Evolutionary conservation across 2,888 invertebrate species (phyloP).

Genomic region (Baronia brevicornis): DNA sequence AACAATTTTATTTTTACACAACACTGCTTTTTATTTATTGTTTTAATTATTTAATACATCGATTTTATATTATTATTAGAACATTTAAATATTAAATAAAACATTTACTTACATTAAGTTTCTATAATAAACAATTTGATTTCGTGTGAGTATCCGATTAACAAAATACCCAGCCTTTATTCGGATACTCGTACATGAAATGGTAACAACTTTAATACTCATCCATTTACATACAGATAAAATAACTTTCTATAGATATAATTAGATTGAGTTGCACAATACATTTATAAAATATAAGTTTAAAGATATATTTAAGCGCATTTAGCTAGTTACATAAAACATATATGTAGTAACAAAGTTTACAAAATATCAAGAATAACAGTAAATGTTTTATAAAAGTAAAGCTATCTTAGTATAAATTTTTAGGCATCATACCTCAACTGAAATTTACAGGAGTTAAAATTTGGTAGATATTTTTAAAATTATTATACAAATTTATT

Average conservation of each 20-base stretch:
- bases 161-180: slow-evolving; percentile 31
- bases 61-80: slow-evolving; percentile 21
- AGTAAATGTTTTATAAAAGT: too few relatives aligned
- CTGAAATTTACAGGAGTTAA: too few relatives aligned
- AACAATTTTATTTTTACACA: slow-evolving; percentile 24
- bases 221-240: slow-evolving; percentile 7
- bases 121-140: slow-evolving; percentile 10
- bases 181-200: slow-evolving; percentile 23
- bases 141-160: slow-evolving; percentile 23
- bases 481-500: too few relatives aligned
- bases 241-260: slow-evolving; percentile 1
- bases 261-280: slow-evolving; percentile 1
- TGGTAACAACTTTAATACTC: slow-evolving; percentile 9
- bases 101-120: slow-evolving; percentile 14
- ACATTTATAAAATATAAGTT: too few relatives aligned
- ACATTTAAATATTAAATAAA: slow-evolving; percentile 20
- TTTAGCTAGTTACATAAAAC: too few relatives aligned
- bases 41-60: slow-evolving; percentile 28
- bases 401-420: too few relatives aligned
- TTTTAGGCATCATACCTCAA: too few relatives aligned
- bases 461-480: too few relatives aligned
- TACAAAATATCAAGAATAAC: too few relatives aligned
- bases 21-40: slow-evolving; percentile 33
- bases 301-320: too few relatives aligned
- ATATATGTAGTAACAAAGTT: too few relatives aligned